phyloP scores from a whole-genome alignment of 2,113 vertebrate genomes.

The Dipodomys merriami region DNA sequence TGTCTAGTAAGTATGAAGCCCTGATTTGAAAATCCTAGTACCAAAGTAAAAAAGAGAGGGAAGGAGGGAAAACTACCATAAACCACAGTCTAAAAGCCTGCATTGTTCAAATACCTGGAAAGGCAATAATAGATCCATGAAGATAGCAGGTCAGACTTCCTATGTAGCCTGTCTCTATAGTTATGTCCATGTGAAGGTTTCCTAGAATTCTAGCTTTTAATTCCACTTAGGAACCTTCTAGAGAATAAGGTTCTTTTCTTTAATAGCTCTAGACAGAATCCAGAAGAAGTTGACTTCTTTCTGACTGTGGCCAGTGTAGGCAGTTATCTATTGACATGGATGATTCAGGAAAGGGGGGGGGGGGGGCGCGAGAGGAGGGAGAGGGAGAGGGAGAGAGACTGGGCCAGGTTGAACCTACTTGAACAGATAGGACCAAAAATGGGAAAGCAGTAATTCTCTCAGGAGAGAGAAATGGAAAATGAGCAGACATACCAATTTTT shows the following conservation, averaged over 20 bases:
- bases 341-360: no score
- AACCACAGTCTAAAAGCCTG: neutral
- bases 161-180: neutral
- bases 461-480: neutral
- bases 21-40: no score
- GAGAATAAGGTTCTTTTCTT: neutral
- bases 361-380: no score
- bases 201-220: neutral
- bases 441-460: neutral
- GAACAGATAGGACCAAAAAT: neutral
- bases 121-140: neutral
- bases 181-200: neutral
- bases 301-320: no score
- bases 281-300: neutral
- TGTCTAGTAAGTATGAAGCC: no score
- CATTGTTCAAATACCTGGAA: slow-evolving; percentile 4
- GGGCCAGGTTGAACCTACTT: neutral
- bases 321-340: no score
- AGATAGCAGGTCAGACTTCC: neutral
- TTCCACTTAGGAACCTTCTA: neutral
- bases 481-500: neutral
- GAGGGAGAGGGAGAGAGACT: neutral
- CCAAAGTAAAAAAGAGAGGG: no score
- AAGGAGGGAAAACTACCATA: neutral
- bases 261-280: neutral